Base-by-base conservation (phyloP, 2,888 invertebrate species). In the Branchellion lobata region DNA sequence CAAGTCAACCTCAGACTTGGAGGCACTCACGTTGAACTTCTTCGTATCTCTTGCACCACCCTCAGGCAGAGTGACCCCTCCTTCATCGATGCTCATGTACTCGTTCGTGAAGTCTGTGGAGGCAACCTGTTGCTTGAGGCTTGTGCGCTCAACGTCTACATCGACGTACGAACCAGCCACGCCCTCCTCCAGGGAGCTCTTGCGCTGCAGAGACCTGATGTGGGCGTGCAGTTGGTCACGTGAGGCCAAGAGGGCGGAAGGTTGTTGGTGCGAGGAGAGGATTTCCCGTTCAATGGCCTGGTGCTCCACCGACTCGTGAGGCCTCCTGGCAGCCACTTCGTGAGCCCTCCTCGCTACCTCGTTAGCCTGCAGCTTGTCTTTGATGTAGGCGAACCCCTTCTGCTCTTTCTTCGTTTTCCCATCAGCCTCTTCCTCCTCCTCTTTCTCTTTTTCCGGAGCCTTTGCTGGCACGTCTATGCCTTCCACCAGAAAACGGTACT, bases 391-490 rank as follows among this genome's bases (percentile, higher is more conserved):
- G 74, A 83, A 83, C 0, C 83, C 83, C 14, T 75, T 79, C 21
- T 31, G 61, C n/a, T 77, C 53, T 33, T 77, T 77, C n/a, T 65
- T 61, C 0, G 61, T 36, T 29, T 18, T 29, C 0, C 3, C 2
- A n/a, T 21, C 33, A 1, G 14, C 1, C 2, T 65, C 53, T 8
- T 27, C 34, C 5, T 71, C 31, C 14, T 51, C 75, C 8, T 51
- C 53, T 0, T 51, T 57, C 1, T 53, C 21, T 51, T 75, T 57
- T 21, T 47, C 18, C 21, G 47, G 34, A 29, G 61, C 21, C 29
- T 47, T 34, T 24, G n/a, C 73, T 18, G 83, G 83, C 0, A 81
- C 72, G 71, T 83, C 83, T 21, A 83, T 83, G n/a, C 83, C 83
- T 75, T 83, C 83, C 18, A 83, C 81, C 21, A 81, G 36, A 34